Base-by-base conservation (phyloP, 2,113 vertebrate species). In the Suricata suricatta region DNA sequence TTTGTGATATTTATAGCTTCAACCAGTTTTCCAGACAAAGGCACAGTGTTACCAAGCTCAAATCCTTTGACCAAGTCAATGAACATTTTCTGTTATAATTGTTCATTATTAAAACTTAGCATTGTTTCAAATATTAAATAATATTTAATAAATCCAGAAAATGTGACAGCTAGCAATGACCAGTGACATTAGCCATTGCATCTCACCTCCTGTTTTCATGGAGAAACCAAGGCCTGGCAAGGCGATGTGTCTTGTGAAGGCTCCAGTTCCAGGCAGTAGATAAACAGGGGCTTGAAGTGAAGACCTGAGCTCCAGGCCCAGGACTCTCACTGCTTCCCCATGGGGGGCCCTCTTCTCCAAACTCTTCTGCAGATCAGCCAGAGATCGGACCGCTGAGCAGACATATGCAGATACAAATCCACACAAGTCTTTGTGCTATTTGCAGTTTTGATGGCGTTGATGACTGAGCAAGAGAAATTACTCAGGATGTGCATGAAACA, bases 21-120 rank as follows among this genome's bases (percentile, higher is more conserved):
- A 81, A 97, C 82, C 5, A 85, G 8, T 90, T 97, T 98, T 97
- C 95, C 50, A 84, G 21, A 95, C 31, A 29, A 97, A 95, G 89
- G 69, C 95, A 66, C 21, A 87, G 68, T 60, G 96, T 85, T 60
- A 57, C 13, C 17, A 68, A 97, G 95, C 69, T 89, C 95, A 95
- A 31, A 93, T 93, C 83, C 97, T 93, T 96, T 89, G 90, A 41
- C 52, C 96, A 93, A 94, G 87, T n/a, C 13, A 31, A 2, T n/a
- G 19, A 31, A 3, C 1, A 2, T 69, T 57, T 52, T 64, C 25
- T 44, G 0, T 57, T 41, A 19, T 50, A 38, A 54, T 50, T n/a
- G 27, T 7, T 90, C 35, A 71, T 64, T 69, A 88, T 57, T 57
- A 91, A 54, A 35, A 76, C 15, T n/a, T 63, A 38, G 41, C 9